These are phyloP conservation scores for Notolepis coatsorum DNA, from an alignment of 2,797 vertebrate genomes.

Conservation along the genomic window DNA sequence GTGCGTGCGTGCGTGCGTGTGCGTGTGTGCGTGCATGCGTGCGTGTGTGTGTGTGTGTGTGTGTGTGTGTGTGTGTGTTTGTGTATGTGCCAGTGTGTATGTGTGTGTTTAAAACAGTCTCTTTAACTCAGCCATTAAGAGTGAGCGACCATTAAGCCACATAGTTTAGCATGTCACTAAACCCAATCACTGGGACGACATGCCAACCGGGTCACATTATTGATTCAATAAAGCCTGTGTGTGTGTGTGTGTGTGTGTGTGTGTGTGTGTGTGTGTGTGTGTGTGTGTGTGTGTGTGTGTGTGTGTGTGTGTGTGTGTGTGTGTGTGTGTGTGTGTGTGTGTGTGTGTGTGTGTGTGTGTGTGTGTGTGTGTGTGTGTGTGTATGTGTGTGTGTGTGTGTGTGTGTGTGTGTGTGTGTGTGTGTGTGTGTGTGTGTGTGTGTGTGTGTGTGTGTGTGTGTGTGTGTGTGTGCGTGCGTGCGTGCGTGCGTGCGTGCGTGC, in stretches of 20 bases:
- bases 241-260: conserved; percentile 1
- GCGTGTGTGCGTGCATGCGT: not conserved
- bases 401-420: not conserved
- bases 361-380: not conserved
- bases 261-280: not conserved
- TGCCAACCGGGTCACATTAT: conserved; percentile 5
- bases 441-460: not conserved
- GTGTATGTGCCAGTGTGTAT: too few relatives aligned
- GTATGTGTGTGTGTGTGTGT: not conserved
- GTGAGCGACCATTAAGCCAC: conserved; percentile 58
- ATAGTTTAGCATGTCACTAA: conserved; percentile 57
- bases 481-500: not conserved
- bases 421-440: not conserved
- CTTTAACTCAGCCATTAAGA: conserved; percentile 50
- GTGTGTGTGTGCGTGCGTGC: not conserved
- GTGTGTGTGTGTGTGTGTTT: too few relatives aligned
- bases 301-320: not conserved
- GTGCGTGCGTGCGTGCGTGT: not conserved
- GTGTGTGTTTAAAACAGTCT: conserved; percentile 24
- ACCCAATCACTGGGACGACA: conserved; percentile 42
- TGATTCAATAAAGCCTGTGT: conserved; percentile 35
- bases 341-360: not conserved
- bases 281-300: not conserved
- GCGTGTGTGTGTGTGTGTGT: not conserved
- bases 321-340: not conserved